These are phyloP conservation scores for Ichneumoninae sp. DNA, from an alignment of 2,888 invertebrate genomes.

Conservation along the genomic window DNA sequence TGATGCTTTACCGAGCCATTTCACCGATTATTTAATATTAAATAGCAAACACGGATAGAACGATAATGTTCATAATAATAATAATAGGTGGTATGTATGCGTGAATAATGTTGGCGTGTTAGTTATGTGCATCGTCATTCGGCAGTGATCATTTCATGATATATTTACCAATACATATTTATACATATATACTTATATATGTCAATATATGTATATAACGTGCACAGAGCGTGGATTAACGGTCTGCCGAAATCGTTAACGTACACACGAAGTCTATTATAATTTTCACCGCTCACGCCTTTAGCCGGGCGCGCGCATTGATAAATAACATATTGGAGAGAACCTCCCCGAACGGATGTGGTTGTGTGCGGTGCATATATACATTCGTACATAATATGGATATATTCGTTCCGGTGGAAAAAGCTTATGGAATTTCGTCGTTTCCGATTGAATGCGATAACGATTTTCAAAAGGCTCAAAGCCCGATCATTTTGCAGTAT, in stretches of 20 bases:
- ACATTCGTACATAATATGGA: constrained; percentile 27
- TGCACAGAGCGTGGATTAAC: constrained; percentile 33
- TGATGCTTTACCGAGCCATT: background rate
- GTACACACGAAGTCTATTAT: constrained; percentile 57
- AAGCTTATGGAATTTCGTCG: constrained; percentile 40
- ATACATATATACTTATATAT: background rate
- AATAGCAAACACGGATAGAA: constrained; percentile 11
- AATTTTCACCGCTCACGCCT: constrained; percentile 55
- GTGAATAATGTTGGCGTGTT: constrained; percentile 30
- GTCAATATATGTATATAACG: constrained; percentile 8
- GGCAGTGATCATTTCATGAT: constrained; percentile 10
- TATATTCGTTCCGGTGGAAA: constrained; percentile 17
- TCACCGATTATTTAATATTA: constrained; percentile 15
- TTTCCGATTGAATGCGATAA: constrained; percentile 45
- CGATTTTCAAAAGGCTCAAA: constrained; percentile 43
- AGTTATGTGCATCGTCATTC: constrained; percentile 22
- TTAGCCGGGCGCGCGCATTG: constrained; percentile 30
- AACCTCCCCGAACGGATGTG: constrained; percentile 46
- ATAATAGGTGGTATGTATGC: background rate
- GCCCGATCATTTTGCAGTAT: constrained; percentile 36
- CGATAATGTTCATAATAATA: constrained; percentile 1
- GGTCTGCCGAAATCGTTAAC: constrained; percentile 26
- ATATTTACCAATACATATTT: background rate
- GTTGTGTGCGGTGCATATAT: constrained; percentile 8
- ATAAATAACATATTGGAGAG: constrained; percentile 21